Base-by-base conservation (phyloP, 2,113 vertebrate genomes). In the Todiramphus chloris region DNA sequence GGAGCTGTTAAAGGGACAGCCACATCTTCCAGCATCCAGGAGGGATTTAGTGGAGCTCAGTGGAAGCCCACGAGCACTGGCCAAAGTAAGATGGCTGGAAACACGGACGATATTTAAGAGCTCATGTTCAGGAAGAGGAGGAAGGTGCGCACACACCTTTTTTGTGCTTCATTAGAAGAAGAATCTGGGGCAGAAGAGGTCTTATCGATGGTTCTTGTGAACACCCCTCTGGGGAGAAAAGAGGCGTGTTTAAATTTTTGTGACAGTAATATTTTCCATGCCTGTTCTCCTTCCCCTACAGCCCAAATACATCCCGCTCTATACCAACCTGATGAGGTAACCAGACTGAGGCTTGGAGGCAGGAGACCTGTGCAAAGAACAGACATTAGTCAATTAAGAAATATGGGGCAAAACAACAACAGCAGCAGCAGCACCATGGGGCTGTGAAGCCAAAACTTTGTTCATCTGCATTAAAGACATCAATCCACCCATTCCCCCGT, bases 291-390 rank as follows among this genome's bases (percentile, higher is more conserved):
- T 77, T 72, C 62, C 67, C 62, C 63, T 60, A 20, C 37, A 82
- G 56, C 73, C 83, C 78, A 37, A 51, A 74, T 2, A 10, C 3
- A 18, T 12, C 30, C 39, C 12, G 7, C 60, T 53, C 66, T 15
- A 39, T 20, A 97, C 98, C 83, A 84, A 98, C 98, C 98, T 98
- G 95, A 98, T 98, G 86, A 98, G 98, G 55, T 98, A 98, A n/a
- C 98, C 98, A 0, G 97, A 17, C 2, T 97, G 90, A n/a, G 97
- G 93, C 75, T 97, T 98, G 56, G 96, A 30, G 17, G 35, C 41
- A n/a, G 91, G 33, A 75, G 96, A 76, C 88, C 98, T 98, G 96
- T n/a, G 27, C 5, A 79, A 72, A 87, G 55, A 91, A 85, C 48
- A 97, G 60, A 94, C 66, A 68, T 8, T 1, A n/a, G 39, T 10